Evolutionary conservation across 2,113 vertebrate species (phyloP).

Genomic region (Spea bombifrons): DNA sequence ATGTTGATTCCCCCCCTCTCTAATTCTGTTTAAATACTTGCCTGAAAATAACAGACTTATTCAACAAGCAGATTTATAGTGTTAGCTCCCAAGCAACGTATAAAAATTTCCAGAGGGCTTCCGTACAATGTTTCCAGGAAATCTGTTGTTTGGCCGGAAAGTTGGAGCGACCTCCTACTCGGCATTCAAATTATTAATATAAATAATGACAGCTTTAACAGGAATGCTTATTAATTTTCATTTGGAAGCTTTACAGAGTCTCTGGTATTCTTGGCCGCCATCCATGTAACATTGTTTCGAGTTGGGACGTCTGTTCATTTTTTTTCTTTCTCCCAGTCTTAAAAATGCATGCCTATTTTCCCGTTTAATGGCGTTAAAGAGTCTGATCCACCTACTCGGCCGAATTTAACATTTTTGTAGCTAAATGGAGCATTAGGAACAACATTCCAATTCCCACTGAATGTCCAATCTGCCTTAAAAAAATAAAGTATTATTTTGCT

Average conservation of each 20-base stretch:
- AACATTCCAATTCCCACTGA: no score
- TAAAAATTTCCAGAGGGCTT: constrained; percentile 10
- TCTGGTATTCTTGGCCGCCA: not conserved
- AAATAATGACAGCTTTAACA: constrained; percentile 19
- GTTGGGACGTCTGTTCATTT: not conserved
- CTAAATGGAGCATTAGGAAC: no score
- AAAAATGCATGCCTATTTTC: no score
- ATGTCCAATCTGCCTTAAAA: no score
- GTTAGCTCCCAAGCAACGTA: not conserved
- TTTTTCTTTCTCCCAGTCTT: no score
- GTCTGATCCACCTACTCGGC: no score
- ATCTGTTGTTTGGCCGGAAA: not conserved
- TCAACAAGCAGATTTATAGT: not conserved
- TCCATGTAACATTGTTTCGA: not conserved
- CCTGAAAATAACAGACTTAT: not conserved
- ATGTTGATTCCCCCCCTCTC: not conserved
- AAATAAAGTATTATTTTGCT: no score
- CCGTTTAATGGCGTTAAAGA: no score
- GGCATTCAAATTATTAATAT: not conserved
- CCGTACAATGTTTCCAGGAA: constrained; percentile 1
- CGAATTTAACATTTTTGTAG: no score
- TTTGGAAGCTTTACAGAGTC: not conserved
- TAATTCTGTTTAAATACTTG: not conserved
- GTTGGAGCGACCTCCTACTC: not conserved
- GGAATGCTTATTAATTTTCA: constrained; percentile 1